Evolutionary conservation across 2,113 vertebrate genomes (phyloP).

Genomic region (Bambusicola thoracicus): DNA sequence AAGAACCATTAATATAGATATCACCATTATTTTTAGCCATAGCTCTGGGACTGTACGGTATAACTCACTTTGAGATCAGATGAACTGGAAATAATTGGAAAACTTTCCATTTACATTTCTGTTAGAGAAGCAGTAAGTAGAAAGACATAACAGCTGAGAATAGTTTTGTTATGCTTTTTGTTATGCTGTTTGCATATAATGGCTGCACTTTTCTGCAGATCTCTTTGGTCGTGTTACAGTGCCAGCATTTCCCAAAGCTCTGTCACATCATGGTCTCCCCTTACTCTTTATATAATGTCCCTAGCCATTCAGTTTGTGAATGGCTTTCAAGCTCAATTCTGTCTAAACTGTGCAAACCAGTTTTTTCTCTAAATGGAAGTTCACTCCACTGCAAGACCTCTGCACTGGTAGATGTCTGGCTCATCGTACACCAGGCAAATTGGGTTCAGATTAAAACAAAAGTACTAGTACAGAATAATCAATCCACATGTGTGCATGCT

Average conservation of each 20-base stretch:
- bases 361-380: not conserved
- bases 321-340: not conserved
- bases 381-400: not conserved
- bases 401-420: not conserved
- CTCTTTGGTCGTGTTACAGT: not conserved
- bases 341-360: not conserved
- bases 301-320: not conserved
- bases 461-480: not conserved
- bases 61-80: conserved; percentile 21
- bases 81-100: conserved; percentile 24
- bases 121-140: not conserved
- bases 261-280: not conserved
- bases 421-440: not conserved
- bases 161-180: not conserved
- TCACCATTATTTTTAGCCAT: conserved; percentile 53
- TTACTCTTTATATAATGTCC: not conserved
- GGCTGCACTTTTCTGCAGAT: not conserved
- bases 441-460: not conserved
- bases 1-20: conserved; percentile 36
- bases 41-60: conserved; percentile 3
- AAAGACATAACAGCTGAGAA: conserved; percentile 31
- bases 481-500: not conserved
- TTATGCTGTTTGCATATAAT: not conserved
- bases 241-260: not conserved
- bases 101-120: conserved; percentile 37